Percentiles rank a stretch among this genome's conserved stretches.
Conservation (phyloP, 1,140 invertebrate species). For the Wasmannia auropunctata region DNA sequence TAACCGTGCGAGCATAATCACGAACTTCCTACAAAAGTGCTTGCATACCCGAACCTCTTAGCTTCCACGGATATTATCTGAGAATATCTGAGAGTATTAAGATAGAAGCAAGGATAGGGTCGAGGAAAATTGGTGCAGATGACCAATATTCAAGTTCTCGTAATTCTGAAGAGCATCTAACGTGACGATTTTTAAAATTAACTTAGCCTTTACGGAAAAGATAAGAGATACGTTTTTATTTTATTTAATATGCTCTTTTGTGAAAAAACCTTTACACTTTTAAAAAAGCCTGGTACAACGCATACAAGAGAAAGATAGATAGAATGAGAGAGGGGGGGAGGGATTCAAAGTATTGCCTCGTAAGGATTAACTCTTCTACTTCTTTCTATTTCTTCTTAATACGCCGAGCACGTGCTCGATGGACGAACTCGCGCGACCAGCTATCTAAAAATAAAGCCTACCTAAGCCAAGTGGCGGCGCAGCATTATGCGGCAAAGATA, state of each 20-base stretch:
- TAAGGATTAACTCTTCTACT: not conserved
- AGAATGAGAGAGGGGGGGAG: no score
- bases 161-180: slow-evolving; percentile 6
- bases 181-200: slow-evolving; percentile 1
- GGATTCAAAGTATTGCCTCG: not conserved
- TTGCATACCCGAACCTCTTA: not conserved
- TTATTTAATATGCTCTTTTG: not conserved
- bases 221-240: not conserved
- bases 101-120: not conserved
- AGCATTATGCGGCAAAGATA: slow-evolving; percentile 52
- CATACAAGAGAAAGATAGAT: no score
- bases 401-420: not conserved
- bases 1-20: not conserved
- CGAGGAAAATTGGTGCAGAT: not conserved
- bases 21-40: not conserved
- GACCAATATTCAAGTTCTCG: slow-evolving; percentile 20
- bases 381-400: not conserved
- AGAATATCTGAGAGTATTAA: not conserved
- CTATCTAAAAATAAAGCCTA: slow-evolving; percentile 41
- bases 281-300: not conserved
- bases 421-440: not conserved
- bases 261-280: not conserved
- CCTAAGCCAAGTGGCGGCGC: not conserved
- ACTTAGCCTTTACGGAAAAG: not conserved
- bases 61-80: not conserved